Base-by-base conservation (phyloP, 2,888 invertebrate species). In the Epistrophe grossulariae region DNA sequence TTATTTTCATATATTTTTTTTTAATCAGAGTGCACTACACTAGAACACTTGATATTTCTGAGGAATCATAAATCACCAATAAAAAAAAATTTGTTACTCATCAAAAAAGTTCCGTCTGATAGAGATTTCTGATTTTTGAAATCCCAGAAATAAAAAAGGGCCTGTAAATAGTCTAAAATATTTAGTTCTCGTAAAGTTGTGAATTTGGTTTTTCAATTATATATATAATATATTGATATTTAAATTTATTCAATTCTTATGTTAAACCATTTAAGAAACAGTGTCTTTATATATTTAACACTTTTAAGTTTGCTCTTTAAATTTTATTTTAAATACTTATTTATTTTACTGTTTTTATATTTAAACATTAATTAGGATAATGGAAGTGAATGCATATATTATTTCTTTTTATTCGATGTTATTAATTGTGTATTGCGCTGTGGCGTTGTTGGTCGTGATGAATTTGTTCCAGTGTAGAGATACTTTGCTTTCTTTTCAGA, bases 401-500 rank as follows among this genome's bases (percentile, higher is more conserved):
- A 93, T 93, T 93, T 93, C 89, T 93, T 93, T 90, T 93, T 93
- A 90, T 93, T 93, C 90, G 92, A 91, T 90, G 92, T 90, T 90
- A 92, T 90, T 90, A 92, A 90, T 88, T 95, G 95, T 60, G 93
- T 95, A 94, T 96, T 96, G 92, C 96, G 95, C 92, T 97, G 97
- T 90, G 97, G 97, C 91, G 97, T 97, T 89, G 96, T 95, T 89
- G 97, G 96, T 94, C 98, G 95, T 88, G 96, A 96, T 88, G 97
- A 96, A 93, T 97, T 97, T 93, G 97, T 95, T 90, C 97, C 97
- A 90, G 96, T 96, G 94, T 99, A 99, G 93, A 99, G 98, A 94
- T 99, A 99, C 94, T 99, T 99, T 90, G 99, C 99, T 94, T 99
- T 99, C 94, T 99, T 99, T 94, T 99, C 99, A 88, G 99, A 99